These are phyloP conservation scores for Scomber japonicus DNA, from an alignment of 2,113 vertebrate genomes.

Conservation along the genomic window DNA sequence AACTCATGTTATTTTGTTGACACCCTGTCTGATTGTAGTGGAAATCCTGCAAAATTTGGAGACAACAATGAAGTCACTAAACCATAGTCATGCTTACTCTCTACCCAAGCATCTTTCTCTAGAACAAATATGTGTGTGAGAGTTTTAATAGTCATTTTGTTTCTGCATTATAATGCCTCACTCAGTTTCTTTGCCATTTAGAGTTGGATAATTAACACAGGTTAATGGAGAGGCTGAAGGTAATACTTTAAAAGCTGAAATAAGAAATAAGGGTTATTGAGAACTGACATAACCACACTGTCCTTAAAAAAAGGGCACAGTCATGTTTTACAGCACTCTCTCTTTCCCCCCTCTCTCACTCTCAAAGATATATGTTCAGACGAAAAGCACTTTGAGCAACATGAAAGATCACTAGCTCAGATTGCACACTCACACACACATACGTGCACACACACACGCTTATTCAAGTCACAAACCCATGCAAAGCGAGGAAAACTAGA, in stretches of 20 bases:
- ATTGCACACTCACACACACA: slow-evolving; percentile 8
- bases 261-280: slow-evolving; percentile 12
- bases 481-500: slow-evolving; percentile 64
- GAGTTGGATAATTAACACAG: slow-evolving; percentile 4
- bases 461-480: slow-evolving; percentile 48
- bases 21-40: too few species aligned
- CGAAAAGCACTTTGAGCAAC: slow-evolving; percentile 65
- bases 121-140: too few species aligned
- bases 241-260: not conserved
- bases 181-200: slow-evolving; percentile 15
- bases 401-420: slow-evolving; percentile 59
- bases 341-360: slow-evolving; percentile 11
- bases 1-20: too few species aligned
- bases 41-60: too few species aligned
- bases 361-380: slow-evolving; percentile 52
- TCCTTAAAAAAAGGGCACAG: slow-evolving; percentile 48
- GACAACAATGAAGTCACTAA: too few species aligned
- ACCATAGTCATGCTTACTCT: too few species aligned
- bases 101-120: too few species aligned
- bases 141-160: too few species aligned
- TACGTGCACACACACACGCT: not conserved
- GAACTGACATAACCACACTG: slow-evolving; percentile 6
- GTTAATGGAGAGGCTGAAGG: not conserved
- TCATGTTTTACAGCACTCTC: slow-evolving; percentile 33
- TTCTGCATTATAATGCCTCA: not conserved